Evolutionary conservation across 2,888 invertebrate species (phyloP).

Genomic region (Campoplex nolae): DNA sequence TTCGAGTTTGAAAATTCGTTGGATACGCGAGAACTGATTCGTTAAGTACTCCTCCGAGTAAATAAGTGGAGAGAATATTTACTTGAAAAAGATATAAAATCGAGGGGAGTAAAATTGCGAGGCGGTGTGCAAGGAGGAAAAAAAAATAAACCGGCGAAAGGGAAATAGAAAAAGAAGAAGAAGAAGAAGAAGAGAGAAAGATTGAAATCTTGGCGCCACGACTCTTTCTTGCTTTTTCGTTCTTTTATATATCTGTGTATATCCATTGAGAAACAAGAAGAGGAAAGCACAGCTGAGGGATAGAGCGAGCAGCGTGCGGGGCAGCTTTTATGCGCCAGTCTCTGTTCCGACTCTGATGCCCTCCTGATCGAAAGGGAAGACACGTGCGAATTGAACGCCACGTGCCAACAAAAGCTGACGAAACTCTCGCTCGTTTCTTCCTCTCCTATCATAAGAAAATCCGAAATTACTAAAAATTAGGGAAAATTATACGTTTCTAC

Average conservation of each 20-base stretch:
- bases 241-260: neutral
- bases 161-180: constrained; percentile 30
- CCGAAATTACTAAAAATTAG: neutral
- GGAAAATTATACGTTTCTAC: neutral
- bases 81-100: constrained; percentile 26
- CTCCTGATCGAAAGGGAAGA: constrained; percentile 53
- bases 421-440: constrained; percentile 1
- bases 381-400: constrained; percentile 59
- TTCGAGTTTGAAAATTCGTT: constrained; percentile 44
- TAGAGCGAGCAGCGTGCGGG: constrained; percentile 10
- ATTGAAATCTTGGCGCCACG: constrained; percentile 60
- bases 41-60: constrained; percentile 18
- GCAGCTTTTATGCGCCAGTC: constrained; percentile 45
- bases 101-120: constrained; percentile 32
- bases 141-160: constrained; percentile 21
- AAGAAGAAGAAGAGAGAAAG: constrained; percentile 27
- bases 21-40: constrained; percentile 6
- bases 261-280: constrained; percentile 18
- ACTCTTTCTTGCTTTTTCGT: constrained; percentile 48
- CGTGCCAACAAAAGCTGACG: constrained; percentile 50
- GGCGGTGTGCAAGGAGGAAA: constrained; percentile 12
- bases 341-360: constrained; percentile 24
- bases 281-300: constrained; percentile 47
- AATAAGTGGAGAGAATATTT: neutral
- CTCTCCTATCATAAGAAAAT: neutral